Base-by-base conservation (phyloP, 2,888 invertebrate genomes). In the Hipparchia sbordonii region DNA sequence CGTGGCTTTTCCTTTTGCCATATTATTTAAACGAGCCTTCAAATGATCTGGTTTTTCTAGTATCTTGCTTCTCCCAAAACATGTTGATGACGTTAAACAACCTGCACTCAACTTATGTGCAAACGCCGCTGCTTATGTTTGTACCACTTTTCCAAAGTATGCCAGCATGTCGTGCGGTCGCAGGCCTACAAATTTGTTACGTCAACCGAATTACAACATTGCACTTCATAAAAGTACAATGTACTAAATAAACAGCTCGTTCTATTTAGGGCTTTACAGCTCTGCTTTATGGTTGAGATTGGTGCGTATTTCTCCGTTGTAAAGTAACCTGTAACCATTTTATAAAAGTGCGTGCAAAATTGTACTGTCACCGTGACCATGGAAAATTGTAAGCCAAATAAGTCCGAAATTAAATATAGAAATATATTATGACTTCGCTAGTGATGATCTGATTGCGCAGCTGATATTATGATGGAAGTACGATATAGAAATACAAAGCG, bases 171-270 rank as follows among this genome's bases (percentile, higher is more conserved):
- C 82, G 79, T 65, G 59, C 78, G 79, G 79, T 79, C 77, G 74
- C 82, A 82, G 77, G 79, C 84, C 84, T 83, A 82, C 79, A 71
- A 77, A 75, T 76, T 39, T 73, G 76, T 89, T 87, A 88, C 87
- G 82, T 87, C 87, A 88, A 67, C 71, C n/a, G 67, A 72, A 74
- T 89, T 89, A 82, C 89, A 82, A 86, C 85, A 89, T 79, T 81
- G 75, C 74, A 71, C 73, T 76, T 77, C 71, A 23, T 23, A 23
- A 23, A 23, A 23, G 69, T 69, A 74, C 60, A 73, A 72, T 74
- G 77, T 73, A 52, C 74, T 73, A 68, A 33, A 68, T 75, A 52
- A 7, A 71, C 10, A 46, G 1, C 39, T 23, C 72, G 72, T 74
- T 75, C 59, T 60, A 82, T 75, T 81, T 52, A 71, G 74, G 67